Evolutionary conservation across 2,797 vertebrate species (phyloP).

Genomic region (Phalloptychus januarius): DNA sequence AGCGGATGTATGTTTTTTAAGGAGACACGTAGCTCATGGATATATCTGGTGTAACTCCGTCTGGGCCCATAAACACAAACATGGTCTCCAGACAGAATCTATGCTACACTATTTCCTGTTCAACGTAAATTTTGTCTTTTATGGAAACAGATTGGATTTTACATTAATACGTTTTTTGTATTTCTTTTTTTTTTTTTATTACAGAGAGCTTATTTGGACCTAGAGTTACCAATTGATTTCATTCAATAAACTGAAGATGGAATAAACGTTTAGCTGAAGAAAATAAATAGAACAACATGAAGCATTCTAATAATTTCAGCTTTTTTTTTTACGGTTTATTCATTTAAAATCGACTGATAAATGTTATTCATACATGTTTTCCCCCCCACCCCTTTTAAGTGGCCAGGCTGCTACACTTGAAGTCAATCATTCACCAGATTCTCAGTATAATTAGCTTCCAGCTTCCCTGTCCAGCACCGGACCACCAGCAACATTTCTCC

Average conservation of each 20-base stretch:
- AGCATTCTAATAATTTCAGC: conserved; percentile 53
- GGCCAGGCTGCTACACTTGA: conserved; percentile 24
- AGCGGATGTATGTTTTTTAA: conserved; percentile 21
- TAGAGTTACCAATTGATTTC: conserved; percentile 54
- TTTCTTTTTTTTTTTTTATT: conserved; percentile 7
- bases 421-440: conserved; percentile 44
- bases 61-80: conserved; percentile 44
- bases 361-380: conserved; percentile 36
- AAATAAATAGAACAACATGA: conserved; percentile 21
- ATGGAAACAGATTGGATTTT: conserved; percentile 24
- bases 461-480: conserved; percentile 43
- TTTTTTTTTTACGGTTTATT: conserved; percentile 50
- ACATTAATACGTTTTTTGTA: conserved; percentile 21
- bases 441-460: conserved; percentile 42
- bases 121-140: conserved; percentile 34
- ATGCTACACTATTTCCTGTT: conserved; percentile 38
- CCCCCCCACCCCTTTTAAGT: conserved; percentile 2
- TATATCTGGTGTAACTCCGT: conserved; percentile 46
- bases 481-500: conserved; percentile 52
- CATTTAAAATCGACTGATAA: conserved; percentile 56
- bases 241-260: conserved; percentile 54
- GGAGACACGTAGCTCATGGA: conserved; percentile 28
- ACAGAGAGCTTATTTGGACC: conserved; percentile 50
- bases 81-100: conserved; percentile 30
- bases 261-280: conserved; percentile 59